These are phyloP conservation scores for Pipistrellus kuhlii DNA, from an alignment of 2,797 vertebrate genomes.

Conservation along the genomic window DNA sequence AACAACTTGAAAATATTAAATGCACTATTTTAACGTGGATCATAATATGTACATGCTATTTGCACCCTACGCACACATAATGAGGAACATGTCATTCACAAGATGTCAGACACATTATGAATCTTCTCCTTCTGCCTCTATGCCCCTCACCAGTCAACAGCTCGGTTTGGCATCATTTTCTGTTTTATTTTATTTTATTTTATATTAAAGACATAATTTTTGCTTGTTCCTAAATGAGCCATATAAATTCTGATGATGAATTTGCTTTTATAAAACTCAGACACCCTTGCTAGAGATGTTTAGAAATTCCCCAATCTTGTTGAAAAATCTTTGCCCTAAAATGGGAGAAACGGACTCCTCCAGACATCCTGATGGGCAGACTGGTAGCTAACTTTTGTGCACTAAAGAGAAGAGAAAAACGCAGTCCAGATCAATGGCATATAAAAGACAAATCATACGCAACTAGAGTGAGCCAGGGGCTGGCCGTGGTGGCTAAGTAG, in stretches of 20 bases:
- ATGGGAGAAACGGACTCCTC: not conserved
- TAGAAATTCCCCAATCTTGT: not conserved
- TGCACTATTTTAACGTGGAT: too few species aligned
- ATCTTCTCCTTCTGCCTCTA: not conserved
- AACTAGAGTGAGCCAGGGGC: too few species aligned
- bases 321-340: not conserved
- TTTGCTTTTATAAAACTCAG: constrained; percentile 40
- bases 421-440: not conserved
- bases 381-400: not conserved
- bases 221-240: not conserved
- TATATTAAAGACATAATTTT: constrained; percentile 12
- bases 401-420: not conserved
- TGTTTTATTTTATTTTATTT: not conserved
- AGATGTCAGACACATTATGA: not conserved
- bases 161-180: not conserved
- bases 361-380: not conserved
- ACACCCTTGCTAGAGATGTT: not conserved
- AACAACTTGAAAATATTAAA: not conserved
- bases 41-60: not conserved
- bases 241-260: not conserved
- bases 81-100: not conserved
- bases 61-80: not conserved
- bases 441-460: not conserved
- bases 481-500: too few species aligned
- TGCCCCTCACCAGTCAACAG: not conserved